Percentiles rank a stretch among this genome's conserved stretches.
Conservation (phyloP, 37 sponge, comb jelly and placozoan species). For the Agelas oroides region DNA sequence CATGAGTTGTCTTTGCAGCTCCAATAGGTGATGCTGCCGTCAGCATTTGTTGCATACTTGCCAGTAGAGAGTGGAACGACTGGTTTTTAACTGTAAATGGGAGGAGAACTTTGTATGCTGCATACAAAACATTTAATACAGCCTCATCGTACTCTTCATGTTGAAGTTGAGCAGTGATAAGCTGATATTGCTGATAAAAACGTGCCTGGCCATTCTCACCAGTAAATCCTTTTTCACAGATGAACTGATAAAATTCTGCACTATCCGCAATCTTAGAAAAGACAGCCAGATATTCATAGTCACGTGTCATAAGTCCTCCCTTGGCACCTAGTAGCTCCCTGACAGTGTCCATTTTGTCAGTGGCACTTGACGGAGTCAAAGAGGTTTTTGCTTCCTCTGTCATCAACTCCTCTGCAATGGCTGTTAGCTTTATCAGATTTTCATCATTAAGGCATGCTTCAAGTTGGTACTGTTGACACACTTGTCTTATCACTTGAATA, state of each 20-base stretch:
- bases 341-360: conserved; percentile 25
- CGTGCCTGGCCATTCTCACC: conserved; percentile 48
- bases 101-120: conserved; percentile 70
- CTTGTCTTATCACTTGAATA: conserved; percentile 45
- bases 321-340: conserved; percentile 18
- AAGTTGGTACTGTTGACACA: conserved; percentile 66
- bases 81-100: conserved; percentile 72
- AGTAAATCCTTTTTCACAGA: conserved; percentile 56
- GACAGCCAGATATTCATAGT: conserved; percentile 25
- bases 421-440: conserved; percentile 6
- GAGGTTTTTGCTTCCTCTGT: conserved; percentile 13
- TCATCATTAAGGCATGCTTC: conserved; percentile 38
- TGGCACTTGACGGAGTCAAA: conserved; percentile 45
- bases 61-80: conserved; percentile 59
- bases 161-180: conserved; percentile 80
- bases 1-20: not conserved
- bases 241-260: conserved; percentile 62
- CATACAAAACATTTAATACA: conserved; percentile 79
- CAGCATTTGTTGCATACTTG: conserved; percentile 8
- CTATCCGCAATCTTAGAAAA: conserved; percentile 61
- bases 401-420: not conserved
- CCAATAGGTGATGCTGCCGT: too few species aligned
- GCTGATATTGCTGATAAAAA: conserved; percentile 75
- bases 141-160: conserved; percentile 87
- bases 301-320: too few species aligned